Percentiles rank a stretch among this genome's conserved stretches.
These are phyloP conservation scores for Brotula barbata DNA, from an alignment of 2,797 vertebrate genomes.

Conservation along the genomic window DNA sequence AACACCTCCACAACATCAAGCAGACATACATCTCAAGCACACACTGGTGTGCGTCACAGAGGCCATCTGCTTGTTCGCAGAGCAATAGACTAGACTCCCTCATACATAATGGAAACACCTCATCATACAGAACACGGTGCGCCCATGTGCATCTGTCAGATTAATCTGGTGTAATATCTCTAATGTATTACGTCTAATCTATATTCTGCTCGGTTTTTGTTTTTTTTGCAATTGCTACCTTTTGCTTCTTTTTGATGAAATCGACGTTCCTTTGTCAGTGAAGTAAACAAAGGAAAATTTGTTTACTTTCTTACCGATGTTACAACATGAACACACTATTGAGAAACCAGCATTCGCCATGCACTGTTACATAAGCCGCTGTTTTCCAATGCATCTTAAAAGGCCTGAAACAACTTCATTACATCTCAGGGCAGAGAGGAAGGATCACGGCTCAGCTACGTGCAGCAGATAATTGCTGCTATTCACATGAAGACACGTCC, in stretches of 20 bases:
- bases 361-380: neutral
- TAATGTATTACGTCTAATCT: too few relatives aligned
- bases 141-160: too few relatives aligned
- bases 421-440: too few relatives aligned
- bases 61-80: slow-evolving; percentile 77
- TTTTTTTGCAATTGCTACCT: too few relatives aligned
- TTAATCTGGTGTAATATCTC: too few relatives aligned
- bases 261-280: too few relatives aligned
- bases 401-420: neutral
- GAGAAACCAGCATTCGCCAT: neutral
- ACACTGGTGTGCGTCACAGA: slow-evolving; percentile 73
- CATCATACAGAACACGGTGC: too few relatives aligned
- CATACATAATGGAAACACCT: slow-evolving; percentile 19
- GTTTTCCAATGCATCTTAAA: neutral
- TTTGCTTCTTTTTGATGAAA: too few relatives aligned
- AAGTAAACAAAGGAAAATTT: too few relatives aligned
- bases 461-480: neutral
- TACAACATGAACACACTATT: neutral
- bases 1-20: slow-evolving; percentile 36
- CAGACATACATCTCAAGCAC: slow-evolving; percentile 46
- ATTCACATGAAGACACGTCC: neutral
- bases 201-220: too few relatives aligned
- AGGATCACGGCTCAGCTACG: neutral
- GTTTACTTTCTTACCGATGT: neutral
- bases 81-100: slow-evolving; percentile 60